phyloP scores from a whole-genome alignment of 2,888 invertebrate species.

The Pteria penguin region DNA sequence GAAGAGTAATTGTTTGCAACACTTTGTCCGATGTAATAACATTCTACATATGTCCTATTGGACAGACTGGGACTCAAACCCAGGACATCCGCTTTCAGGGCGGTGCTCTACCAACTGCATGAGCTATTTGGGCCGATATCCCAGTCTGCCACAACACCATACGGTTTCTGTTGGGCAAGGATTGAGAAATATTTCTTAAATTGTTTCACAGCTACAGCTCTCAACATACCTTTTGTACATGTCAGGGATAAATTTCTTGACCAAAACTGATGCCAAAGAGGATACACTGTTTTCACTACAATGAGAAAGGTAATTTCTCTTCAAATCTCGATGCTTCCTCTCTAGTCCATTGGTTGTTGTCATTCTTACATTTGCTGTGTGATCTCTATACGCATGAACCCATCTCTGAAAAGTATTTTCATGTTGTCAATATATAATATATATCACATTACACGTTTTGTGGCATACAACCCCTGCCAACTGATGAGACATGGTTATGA shows the following conservation, averaged over 20 bases:
- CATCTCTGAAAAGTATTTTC: conserved; percentile 37
- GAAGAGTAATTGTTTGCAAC: no score
- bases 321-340: conserved; percentile 30
- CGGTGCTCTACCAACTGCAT: no score
- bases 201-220: not conserved
- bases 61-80: not conserved
- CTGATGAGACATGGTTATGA: no score
- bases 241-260: conserved; percentile 12
- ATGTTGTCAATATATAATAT: no score
- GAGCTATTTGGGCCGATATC: no score
- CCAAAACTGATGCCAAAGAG: not conserved
- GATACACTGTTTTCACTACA: conserved; percentile 15
- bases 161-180: no score
- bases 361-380: conserved; percentile 2
- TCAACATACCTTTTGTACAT: conserved; percentile 13
- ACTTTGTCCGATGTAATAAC: no score
- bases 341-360: conserved; percentile 24
- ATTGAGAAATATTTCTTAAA: not conserved
- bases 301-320: conserved; percentile 11
- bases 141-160: no score
- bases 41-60: no score
- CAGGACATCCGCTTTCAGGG: no score
- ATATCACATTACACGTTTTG: no score
- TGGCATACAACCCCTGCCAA: no score
- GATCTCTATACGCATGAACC: conserved; percentile 10